Evolutionary conservation across 2,888 invertebrate genomes (phyloP), one percentile per base, ranked within the genome.

Genomic region (Caradrina clavipalpis): DNA sequence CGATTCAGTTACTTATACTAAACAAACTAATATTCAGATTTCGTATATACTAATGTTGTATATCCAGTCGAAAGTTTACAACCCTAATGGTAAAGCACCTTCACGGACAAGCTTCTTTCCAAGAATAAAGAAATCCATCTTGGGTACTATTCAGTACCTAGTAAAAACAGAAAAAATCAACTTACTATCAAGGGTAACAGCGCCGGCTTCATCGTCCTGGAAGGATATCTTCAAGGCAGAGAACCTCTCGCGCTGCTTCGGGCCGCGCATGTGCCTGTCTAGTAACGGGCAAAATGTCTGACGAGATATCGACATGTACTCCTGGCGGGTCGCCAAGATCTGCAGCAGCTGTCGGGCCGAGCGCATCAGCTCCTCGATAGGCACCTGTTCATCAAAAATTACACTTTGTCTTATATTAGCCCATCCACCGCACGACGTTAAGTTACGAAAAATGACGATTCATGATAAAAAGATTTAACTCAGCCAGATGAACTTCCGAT

Each of bases 321-420:
- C 97, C 88, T 98, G 97, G 19, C 99, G 96, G 74, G 99, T 96
- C 68, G 97, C 96, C 84, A 99, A 91, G 0, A 99, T 99, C 88
- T 98, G 97, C 17, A 98, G 97, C 57, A 99, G 94, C 81, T 98
- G 96, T 53, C 97, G 97, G 0, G 99, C 98, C 0, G 99, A 98
- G 64, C 97, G 97, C 80, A 98, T 97, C 87, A 99, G 95, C 92
- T 99, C 99, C 90, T 99, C 99, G 80, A 99, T 92, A 0, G 99
- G 99, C 7, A 99, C 98, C 98, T 98, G 39, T 39, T 39, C 11
- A 39, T 8, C 39, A 4, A 39, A 39, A 39, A 39, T 39, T 2
- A 13, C 39, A 39, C 8, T 35, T 35, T 35, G 6, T 39, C 13
- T 39, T 39, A 39, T 39, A 39, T 39, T 8, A 1, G 11, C 11